phyloP scores from a whole-genome alignment of 2,113 vertebrate species.

The Bos taurus region ARS-UCD2.0 NC_037344.1:17246501-17247000 shows the following conservation, averaged over 20 bases:
- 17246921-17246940: neutral
- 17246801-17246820: neutral
- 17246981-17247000: neutral
- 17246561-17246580: neutral
- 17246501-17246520: neutral
- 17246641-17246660: neutral
- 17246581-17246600: neutral
- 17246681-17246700: neutral
- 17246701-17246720: neutral
- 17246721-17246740: neutral
- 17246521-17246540: neutral
- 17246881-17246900: neutral
- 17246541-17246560: neutral
- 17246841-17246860: neutral
- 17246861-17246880: neutral
- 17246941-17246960: neutral
- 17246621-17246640: neutral
- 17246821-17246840: neutral
- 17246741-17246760: neutral
- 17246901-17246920: neutral
- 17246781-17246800: neutral
- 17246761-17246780: neutral
- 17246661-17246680: neutral
- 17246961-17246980: neutral
- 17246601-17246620: neutral